Percentiles rank a stretch among this genome's conserved stretches.
These are phyloP conservation scores for Drosophila malerkotliana DNA, from an alignment of 1,140 invertebrate species.

Conservation along the genomic window DNA sequence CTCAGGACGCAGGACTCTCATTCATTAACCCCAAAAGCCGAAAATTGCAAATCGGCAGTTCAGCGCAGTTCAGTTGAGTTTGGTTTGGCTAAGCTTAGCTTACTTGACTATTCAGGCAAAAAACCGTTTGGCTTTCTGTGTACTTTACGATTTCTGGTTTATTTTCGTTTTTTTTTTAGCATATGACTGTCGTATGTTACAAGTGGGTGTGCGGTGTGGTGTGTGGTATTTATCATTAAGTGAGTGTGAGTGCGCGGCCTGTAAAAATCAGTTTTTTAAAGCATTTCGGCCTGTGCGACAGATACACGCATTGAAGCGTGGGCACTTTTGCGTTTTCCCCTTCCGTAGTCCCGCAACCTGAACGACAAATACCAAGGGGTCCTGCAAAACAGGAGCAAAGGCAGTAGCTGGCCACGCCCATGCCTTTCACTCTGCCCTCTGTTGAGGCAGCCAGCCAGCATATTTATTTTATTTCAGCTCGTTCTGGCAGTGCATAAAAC, in stretches of 20 bases:
- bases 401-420: slow-evolving; percentile 4
- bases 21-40: slow-evolving; percentile 67
- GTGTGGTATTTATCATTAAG: slow-evolving; percentile 19
- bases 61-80: slow-evolving; percentile 15
- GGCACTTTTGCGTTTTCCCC: slow-evolving; percentile 74
- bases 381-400: slow-evolving; percentile 3
- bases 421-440: slow-evolving; percentile 7
- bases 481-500: slow-evolving; percentile 76
- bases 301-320: slow-evolving; percentile 72
- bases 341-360: not conserved
- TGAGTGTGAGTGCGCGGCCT: slow-evolving; percentile 35
- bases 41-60: slow-evolving; percentile 66
- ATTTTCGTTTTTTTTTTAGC: slow-evolving; percentile 20
- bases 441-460: slow-evolving; percentile 44
- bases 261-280: slow-evolving; percentile 79
- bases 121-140: slow-evolving; percentile 27
- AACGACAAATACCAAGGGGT: slow-evolving; percentile 12
- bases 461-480: slow-evolving; percentile 79
- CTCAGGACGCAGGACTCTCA: slow-evolving; percentile 43
- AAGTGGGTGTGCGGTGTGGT: not conserved
- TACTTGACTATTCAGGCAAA: slow-evolving; percentile 40
- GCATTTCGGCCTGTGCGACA: slow-evolving; percentile 55
- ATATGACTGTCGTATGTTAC: slow-evolving; percentile 21
- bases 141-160: slow-evolving; percentile 43
- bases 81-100: slow-evolving; percentile 23